Percentiles rank a stretch among this genome's conserved stretches.
Evolutionary conservation across 2,113 vertebrate species (phyloP).

Genomic region (Gallinago jamesoni): DNA sequence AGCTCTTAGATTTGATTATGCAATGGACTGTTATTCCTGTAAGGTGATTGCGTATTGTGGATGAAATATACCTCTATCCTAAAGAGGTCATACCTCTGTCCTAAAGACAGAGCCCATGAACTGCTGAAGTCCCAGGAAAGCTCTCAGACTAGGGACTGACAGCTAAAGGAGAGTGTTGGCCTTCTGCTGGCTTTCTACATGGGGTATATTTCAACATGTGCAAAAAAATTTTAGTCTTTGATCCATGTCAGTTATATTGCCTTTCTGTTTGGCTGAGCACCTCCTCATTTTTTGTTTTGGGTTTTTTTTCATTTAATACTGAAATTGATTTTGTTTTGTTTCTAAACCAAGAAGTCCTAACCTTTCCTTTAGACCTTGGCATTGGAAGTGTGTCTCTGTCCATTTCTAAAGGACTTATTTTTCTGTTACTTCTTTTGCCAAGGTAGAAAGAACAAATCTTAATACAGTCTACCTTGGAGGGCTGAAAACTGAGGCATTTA

Average conservation of each 20-base stretch:
- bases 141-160: background rate
- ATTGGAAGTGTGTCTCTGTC: background rate
- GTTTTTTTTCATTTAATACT: background rate
- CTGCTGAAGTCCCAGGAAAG: background rate
- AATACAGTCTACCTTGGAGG: background rate
- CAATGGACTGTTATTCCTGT: background rate
- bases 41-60: fast-evolving
- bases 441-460: background rate
- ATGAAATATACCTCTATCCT: background rate
- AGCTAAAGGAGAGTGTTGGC: background rate
- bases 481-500: background rate
- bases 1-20: background rate
- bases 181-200: background rate
- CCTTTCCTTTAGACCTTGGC: background rate
- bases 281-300: background rate
- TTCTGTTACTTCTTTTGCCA: background rate
- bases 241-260: background rate
- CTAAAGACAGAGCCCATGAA: background rate
- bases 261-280: background rate
- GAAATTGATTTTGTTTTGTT: background rate
- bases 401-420: background rate
- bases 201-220: background rate
- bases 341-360: background rate
- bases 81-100: background rate
- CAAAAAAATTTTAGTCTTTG: background rate